These are phyloP conservation scores for Myotis findleyi DNA, from an alignment of 2,797 vertebrate genomes.

Conservation along the genomic window DNA sequence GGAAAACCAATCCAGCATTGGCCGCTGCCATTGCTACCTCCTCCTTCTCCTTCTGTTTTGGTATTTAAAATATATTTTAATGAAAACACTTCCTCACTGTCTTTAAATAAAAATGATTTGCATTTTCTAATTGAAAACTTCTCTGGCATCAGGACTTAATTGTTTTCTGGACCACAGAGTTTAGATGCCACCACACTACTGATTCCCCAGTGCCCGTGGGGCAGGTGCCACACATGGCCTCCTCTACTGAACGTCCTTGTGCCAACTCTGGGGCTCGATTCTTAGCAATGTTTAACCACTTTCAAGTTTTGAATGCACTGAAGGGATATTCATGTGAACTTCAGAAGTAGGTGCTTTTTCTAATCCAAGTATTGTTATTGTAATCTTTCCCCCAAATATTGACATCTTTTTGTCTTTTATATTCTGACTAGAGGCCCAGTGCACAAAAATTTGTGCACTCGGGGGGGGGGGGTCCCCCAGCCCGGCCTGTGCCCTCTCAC, in stretches of 20 bases:
- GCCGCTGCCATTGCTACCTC: background rate
- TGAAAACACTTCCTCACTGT: background rate
- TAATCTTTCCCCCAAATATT: constrained; percentile 91
- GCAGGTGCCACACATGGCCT: constrained; percentile 89
- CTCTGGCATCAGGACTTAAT: constrained; percentile 82
- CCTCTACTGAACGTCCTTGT: constrained; percentile 90
- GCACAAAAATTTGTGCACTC: no score
- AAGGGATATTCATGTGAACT: constrained; percentile 93
- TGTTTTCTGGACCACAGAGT: constrained; percentile 84
- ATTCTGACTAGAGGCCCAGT: constrained; percentile 85
- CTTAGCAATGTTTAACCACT: constrained; percentile 93
- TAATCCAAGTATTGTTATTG: constrained; percentile 89
- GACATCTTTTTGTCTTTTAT: constrained; percentile 87
- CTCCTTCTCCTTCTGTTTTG: background rate
- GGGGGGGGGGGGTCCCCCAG: no score
- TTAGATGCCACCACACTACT: constrained; percentile 86
- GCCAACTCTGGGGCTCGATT: constrained; percentile 92
- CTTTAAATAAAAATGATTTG: background rate
- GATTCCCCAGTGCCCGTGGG: constrained; percentile 91
- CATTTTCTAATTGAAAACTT: background rate
- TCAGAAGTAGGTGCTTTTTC: constrained; percentile 88
- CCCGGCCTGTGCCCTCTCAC: no score
- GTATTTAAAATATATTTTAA: constrained; percentile 28
- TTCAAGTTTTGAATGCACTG: constrained; percentile 92
- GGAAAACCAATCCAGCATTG: background rate